Base-by-base conservation (phyloP, 2,113 vertebrate genomes). In the Xenus cinereus region DNA sequence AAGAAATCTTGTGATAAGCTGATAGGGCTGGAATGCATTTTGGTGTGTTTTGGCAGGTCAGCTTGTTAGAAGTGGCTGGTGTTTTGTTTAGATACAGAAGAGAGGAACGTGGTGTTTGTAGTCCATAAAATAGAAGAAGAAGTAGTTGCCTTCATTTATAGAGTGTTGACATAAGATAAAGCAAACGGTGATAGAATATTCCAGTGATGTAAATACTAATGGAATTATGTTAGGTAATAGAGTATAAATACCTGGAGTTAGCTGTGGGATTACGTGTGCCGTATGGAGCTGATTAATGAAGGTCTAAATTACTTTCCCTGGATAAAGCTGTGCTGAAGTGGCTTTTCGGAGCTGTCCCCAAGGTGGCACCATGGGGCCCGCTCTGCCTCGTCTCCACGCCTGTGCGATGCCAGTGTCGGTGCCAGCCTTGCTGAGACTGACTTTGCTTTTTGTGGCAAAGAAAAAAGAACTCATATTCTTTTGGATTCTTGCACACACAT, bases 341-440 rank as follows among this genome's bases (percentile, higher is more conserved):
- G 67, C 63, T 88, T 30, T 74, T 73, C n/a, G 16, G 54, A 78
- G 69, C 54, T 63, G 6, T 62, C 53, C 74, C 66, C 43, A 5
- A 15, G 90, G 50, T 43, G 13, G 56, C 37, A 43, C 43, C n/a
- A 2, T 0, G 10, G 41, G 46, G 8, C 50, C 33, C 59, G 28
- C 43, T 41, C 24, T 21, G 64, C 68, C 35, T 77, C n/a, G 24
- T 39, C 39, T 48, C 64, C 32, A 6, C 1, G 20, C 19, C 20
- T 21, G 20, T 46, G 37, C 6, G 1, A 39, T 86, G 19, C 0
- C 0, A 53, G 27, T 4, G 21, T 35, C n/a, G 51, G 22, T 0
- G 0, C 41, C 53, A 79, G 67, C 50, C 85, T 64, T 45, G 7
- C 7, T 13, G 12, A 76, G 45, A 51, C 28, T 8, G 37, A 14